These are phyloP conservation scores for Fregata magnificens DNA, from an alignment of 2,113 vertebrate genomes.

Conservation along the genomic window DNA sequence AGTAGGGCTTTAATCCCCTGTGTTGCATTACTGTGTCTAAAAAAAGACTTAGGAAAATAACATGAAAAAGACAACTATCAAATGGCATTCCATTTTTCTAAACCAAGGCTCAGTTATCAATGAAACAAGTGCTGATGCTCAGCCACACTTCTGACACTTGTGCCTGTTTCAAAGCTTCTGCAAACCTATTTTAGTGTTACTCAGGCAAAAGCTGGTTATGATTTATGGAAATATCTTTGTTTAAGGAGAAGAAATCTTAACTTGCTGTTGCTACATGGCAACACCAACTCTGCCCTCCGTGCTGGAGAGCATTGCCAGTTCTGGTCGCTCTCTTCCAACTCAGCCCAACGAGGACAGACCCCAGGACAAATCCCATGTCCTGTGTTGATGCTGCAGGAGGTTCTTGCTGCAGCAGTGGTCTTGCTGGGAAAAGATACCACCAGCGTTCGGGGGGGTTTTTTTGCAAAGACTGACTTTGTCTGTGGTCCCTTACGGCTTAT, in stretches of 20 bases:
- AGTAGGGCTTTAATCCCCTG: neutral
- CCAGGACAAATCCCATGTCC: neutral
- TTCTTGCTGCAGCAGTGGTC: neutral
- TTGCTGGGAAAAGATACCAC: neutral
- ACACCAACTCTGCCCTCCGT: neutral
- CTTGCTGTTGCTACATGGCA: neutral
- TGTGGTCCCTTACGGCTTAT: neutral
- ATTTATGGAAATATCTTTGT: neutral
- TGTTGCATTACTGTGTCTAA: neutral
- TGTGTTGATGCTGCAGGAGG: neutral
- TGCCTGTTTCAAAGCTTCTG: neutral
- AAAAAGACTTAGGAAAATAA: neutral
- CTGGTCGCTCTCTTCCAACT: neutral
- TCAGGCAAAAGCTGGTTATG: neutral
- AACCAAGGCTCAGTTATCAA: neutral
- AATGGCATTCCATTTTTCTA: neutral
- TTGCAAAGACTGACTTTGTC: neutral
- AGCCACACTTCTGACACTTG: neutral
- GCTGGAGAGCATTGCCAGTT: neutral
- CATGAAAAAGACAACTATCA: neutral
- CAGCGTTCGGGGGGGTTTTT: fast-evolving
- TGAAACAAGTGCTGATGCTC: neutral
- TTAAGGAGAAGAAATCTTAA: neutral
- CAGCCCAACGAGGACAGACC: neutral
- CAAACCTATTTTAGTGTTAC: neutral